A percentile compares a stretch with the other conserved stretches of the same genome.
Conservation (phyloP, 2,888 invertebrate species). For the Loripinus fragilis region DNA sequence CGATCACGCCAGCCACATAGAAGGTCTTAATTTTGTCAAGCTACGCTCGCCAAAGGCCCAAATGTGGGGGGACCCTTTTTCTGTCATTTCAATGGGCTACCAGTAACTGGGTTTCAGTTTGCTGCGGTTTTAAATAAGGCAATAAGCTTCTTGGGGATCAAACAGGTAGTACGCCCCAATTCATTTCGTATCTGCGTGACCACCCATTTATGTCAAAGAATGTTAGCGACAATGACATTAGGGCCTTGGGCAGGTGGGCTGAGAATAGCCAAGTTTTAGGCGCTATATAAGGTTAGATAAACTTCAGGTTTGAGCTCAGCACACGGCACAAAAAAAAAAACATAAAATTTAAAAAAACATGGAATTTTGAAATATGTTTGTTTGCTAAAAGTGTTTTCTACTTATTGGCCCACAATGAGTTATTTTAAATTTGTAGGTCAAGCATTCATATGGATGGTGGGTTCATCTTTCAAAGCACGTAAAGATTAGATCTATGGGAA, state of each 20-base stretch:
- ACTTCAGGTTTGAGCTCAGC: background rate
- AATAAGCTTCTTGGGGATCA: conserved; percentile 5
- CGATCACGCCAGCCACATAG: no score
- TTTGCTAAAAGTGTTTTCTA: no score
- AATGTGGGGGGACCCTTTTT: background rate
- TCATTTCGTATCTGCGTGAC: background rate
- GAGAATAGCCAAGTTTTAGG: conserved; percentile 13
- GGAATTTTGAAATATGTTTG: no score
- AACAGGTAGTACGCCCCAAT: conserved; percentile 7
- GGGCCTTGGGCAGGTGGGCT: conserved; percentile 5
- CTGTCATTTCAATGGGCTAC: conserved; percentile 8
- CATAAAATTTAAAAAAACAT: no score
- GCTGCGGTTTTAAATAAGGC: background rate
- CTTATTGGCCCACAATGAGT: no score
- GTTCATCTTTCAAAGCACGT: background rate
- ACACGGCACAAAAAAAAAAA: no score
- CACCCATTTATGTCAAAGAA: background rate
- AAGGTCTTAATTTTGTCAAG: no score
- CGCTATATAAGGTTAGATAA: conserved; percentile 4
- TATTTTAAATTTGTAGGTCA: conserved; percentile 9
- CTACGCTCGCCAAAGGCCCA: background rate
- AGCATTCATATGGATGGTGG: conserved; percentile 12
- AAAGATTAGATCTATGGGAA: background rate
- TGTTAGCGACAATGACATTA: background rate
- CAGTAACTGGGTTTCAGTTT: conserved; percentile 5